These are phyloP conservation scores for Lasioglossum figueresi DNA, from an alignment of 2,888 invertebrate genomes.

Conservation along the genomic window DNA sequence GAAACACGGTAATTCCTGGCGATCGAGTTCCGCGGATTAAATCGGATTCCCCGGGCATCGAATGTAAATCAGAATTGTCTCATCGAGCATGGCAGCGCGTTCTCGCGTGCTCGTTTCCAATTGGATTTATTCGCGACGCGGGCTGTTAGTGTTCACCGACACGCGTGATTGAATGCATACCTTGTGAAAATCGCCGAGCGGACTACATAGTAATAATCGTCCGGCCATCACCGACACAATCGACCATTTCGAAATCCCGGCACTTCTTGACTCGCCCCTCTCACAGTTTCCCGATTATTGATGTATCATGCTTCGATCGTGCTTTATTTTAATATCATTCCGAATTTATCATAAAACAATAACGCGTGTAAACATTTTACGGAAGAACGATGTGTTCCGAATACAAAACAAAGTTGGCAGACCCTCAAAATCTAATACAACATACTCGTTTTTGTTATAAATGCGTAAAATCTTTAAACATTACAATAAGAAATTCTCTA, in stretches of 20 bases:
- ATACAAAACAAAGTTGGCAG: too few relatives aligned
- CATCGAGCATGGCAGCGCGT: slow-evolving; percentile 11
- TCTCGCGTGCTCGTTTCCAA: slow-evolving; percentile 7
- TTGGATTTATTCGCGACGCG: slow-evolving; percentile 14
- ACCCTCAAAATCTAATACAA: too few relatives aligned
- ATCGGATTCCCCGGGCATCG: slow-evolving; percentile 24
- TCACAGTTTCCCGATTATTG: neutral
- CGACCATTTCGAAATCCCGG: neutral
- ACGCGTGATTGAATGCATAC: slow-evolving; percentile 12
- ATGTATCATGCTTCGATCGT: too few relatives aligned
- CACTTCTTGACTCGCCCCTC: neutral
- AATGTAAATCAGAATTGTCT: slow-evolving; percentile 44
- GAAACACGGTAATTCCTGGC: slow-evolving; percentile 14
- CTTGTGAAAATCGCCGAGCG: neutral
- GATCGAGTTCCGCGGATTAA: slow-evolving; percentile 40
- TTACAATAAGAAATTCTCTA: too few relatives aligned
- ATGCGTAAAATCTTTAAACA: too few relatives aligned
- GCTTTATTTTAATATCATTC: too few relatives aligned
- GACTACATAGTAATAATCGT: neutral
- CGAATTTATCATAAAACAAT: too few relatives aligned
- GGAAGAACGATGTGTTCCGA: too few relatives aligned
- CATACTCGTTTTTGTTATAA: too few relatives aligned
- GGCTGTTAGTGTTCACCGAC: slow-evolving; percentile 6
- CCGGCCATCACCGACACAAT: neutral
- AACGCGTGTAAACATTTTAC: too few relatives aligned